Evolutionary conservation across 1,140 invertebrate species (phyloP).

Genomic region (Bombus sibiricus): DNA sequence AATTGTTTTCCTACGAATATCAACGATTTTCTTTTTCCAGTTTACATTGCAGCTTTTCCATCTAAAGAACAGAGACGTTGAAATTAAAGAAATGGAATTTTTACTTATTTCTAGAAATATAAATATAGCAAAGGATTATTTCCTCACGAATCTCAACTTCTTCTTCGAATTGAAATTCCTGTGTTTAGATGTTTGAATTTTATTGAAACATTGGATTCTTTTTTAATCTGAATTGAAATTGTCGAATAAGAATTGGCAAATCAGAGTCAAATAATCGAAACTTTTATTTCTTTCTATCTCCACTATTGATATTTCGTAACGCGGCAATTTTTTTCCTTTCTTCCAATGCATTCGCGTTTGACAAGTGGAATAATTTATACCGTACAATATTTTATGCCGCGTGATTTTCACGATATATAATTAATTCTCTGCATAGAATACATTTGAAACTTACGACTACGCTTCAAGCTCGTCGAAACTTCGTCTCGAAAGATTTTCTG

Average conservation of each 20-base stretch:
- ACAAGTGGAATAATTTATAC: not conserved
- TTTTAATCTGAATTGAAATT: not conserved
- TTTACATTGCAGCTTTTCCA: too few species aligned
- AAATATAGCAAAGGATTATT: too few species aligned
- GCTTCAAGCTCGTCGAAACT: not conserved
- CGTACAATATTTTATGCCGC: not conserved
- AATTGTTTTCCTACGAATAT: not conserved
- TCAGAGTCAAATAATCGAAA: not conserved
- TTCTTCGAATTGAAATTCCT: too few species aligned
- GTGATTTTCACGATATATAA: not conserved
- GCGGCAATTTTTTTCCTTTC: not conserved
- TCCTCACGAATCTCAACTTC: not conserved
- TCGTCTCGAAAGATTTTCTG: not conserved
- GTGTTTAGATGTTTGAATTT: too few species aligned
- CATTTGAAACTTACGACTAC: not conserved
- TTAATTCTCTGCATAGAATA: not conserved
- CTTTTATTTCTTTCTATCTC: not conserved
- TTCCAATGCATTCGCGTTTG: not conserved
- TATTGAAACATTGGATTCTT: too few species aligned
- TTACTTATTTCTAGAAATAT: too few species aligned
- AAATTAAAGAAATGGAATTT: too few species aligned
- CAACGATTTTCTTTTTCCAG: not conserved
- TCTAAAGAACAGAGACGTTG: too few species aligned
- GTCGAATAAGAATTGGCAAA: not conserved
- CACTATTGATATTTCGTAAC: not conserved